phyloP scores from a whole-genome alignment of 2,113 vertebrate species.

The Zingel zingel region DNA sequence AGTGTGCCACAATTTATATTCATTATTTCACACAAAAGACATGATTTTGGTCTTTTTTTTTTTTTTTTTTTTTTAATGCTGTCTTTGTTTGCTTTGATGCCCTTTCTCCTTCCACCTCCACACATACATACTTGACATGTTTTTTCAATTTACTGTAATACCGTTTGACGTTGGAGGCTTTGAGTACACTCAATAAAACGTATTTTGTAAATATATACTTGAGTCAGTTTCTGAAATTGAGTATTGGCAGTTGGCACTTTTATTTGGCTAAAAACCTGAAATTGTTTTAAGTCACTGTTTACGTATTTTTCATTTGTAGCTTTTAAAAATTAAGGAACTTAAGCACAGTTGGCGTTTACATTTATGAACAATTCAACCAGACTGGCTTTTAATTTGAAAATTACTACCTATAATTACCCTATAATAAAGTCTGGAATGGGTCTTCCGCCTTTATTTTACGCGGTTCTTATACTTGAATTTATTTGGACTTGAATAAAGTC shows the following conservation, averaged over 20 bases:
- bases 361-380: no score
- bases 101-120: not conserved
- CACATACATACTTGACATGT: not conserved
- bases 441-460: slow-evolving; percentile 13
- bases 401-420: no score
- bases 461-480: slow-evolving; percentile 26
- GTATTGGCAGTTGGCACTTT: not conserved
- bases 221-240: slow-evolving; percentile 25
- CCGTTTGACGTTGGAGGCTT: slow-evolving; percentile 14
- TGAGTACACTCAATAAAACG: slow-evolving; percentile 42
- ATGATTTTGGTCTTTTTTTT: not conserved
- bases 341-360: no score
- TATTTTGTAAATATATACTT: slow-evolving; percentile 61
- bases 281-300: not conserved
- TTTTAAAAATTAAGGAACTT: no score
- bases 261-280: not conserved
- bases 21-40: not conserved
- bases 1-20: not conserved
- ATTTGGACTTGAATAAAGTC: slow-evolving; percentile 46
- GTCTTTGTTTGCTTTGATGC: not conserved
- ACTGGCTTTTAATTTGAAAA: slow-evolving; percentile 31
- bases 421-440: not conserved
- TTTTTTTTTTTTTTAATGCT: not conserved
- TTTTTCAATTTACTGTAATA: no score
- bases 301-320: not conserved